Percentiles rank a stretch among this genome's conserved stretches.
phyloP scores from a whole-genome alignment of 2,113 vertebrate genomes.

The Silurus meridionalis region DNA sequence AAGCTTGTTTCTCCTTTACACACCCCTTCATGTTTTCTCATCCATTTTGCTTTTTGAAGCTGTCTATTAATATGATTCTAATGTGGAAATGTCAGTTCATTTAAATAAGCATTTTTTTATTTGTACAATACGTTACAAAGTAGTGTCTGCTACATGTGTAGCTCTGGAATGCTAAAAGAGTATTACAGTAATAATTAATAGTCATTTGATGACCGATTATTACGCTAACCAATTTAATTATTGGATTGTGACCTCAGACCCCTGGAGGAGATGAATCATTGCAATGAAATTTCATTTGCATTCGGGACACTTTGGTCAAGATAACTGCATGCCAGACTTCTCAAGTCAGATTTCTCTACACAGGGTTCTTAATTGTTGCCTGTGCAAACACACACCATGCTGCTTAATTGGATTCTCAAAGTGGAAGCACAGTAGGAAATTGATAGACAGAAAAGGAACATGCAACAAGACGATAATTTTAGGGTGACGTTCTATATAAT shows the following conservation, averaged over 20 bases:
- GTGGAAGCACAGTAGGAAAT: not conserved
- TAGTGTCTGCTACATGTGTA: not conserved
- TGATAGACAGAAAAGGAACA: conserved; percentile 1
- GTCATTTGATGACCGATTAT: conserved; percentile 51
- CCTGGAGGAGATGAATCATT: conserved; percentile 39
- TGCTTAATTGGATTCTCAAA: not conserved
- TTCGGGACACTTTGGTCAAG: not conserved
- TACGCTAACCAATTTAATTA: conserved; percentile 45
- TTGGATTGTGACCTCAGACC: conserved; percentile 32
- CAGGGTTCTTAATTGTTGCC: not conserved
- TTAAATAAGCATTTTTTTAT: not conserved
- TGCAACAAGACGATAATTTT: not conserved
- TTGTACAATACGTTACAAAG: not conserved
- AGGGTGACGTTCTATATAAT: not conserved
- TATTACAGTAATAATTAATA: conserved; percentile 40
- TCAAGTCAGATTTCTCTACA: not conserved
- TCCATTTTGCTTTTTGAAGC: not conserved
- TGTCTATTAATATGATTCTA: not conserved
- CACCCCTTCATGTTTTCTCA: no score
- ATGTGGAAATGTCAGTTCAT: not conserved
- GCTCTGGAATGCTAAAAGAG: not conserved
- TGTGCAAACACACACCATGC: not conserved
- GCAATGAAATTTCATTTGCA: conserved; percentile 39
- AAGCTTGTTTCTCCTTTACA: conserved; percentile 7
- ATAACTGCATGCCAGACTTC: not conserved